phyloP scores from a whole-genome alignment of 2,113 vertebrate genomes.

The Paralichthys olivaceus region DNA sequence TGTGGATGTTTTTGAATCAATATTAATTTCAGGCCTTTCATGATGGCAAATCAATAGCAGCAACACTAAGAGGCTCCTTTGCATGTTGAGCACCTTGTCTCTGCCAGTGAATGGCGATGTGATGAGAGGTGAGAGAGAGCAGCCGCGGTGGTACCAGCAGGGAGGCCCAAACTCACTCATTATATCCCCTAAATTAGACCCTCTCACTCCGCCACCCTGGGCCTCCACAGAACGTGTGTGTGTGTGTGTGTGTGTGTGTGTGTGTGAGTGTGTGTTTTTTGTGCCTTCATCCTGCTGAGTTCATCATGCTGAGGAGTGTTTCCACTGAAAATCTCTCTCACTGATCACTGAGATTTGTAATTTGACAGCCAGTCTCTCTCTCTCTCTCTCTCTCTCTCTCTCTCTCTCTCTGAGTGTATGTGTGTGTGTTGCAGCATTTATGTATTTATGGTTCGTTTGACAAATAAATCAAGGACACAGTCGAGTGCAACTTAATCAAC shows the following conservation, averaged over 20 bases:
- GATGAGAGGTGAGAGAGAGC: slow-evolving; percentile 74
- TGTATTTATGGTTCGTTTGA: background rate
- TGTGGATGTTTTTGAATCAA: slow-evolving; percentile 72
- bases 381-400: background rate
- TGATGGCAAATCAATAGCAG: slow-evolving; percentile 76
- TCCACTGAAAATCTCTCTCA: slow-evolving; percentile 59
- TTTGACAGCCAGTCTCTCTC: slow-evolving; percentile 61
- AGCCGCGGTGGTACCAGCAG: slow-evolving; percentile 73
- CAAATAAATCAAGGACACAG: background rate
- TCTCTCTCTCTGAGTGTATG: background rate
- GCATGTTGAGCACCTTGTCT: slow-evolving; percentile 73
- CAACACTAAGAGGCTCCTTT: slow-evolving; percentile 72
- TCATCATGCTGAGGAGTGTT: slow-evolving; percentile 62
- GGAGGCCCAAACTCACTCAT: slow-evolving; percentile 80
- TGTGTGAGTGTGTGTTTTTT: slow-evolving; percentile 19
- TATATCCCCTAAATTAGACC: slow-evolving; percentile 83
- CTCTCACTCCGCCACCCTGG: slow-evolving; percentile 68
- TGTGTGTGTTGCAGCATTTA: background rate
- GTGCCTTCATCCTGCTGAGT: slow-evolving; percentile 68
- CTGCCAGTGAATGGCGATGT: slow-evolving; percentile 59
- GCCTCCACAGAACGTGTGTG: slow-evolving; percentile 43
- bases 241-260: slow-evolving; percentile 17
- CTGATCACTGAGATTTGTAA: slow-evolving; percentile 70
- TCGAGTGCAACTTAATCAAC: too few species aligned
- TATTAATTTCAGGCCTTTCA: slow-evolving; percentile 73